phyloP scores from a whole-genome alignment of 2,797 vertebrate genomes.

The Ciconia nigra region DNA sequence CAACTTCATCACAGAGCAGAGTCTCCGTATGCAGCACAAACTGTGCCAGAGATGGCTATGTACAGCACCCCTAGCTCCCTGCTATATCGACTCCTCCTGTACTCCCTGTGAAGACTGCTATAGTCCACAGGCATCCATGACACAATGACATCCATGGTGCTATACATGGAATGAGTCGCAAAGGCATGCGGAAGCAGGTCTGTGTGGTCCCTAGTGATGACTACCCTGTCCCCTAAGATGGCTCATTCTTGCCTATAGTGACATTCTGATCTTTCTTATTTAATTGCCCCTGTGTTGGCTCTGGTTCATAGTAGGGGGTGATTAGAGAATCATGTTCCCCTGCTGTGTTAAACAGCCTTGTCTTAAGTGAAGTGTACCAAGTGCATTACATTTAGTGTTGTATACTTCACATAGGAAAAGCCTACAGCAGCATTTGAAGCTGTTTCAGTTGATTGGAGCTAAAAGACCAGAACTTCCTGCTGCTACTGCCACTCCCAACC shows the following conservation, averaged over 20 bases:
- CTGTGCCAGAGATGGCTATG: neutral
- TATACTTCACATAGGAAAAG: neutral
- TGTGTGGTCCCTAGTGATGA: neutral
- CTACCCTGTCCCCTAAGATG: neutral
- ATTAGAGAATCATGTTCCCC: neutral
- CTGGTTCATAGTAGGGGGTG: neutral
- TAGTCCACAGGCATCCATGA: neutral
- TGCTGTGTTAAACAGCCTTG: constrained; percentile 26
- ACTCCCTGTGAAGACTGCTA: neutral
- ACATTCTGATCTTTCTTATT: constrained; percentile 20
- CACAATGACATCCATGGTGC: no score
- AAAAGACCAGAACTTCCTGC: constrained; percentile 47
- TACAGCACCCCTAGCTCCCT: neutral
- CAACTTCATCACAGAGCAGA: neutral
- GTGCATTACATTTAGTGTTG: neutral
- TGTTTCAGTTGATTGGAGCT: constrained; percentile 26
- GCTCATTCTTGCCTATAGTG: neutral
- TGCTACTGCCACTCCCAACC: constrained; percentile 40
- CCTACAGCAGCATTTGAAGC: neutral
- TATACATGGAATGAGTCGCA: neutral
- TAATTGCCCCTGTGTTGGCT: neutral
- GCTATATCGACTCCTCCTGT: neutral
- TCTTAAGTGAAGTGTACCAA: neutral
- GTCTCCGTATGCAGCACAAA: neutral
- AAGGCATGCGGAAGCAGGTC: neutral